Percentiles rank a stretch among this genome's conserved stretches.
These are phyloP conservation scores for Characodon lateralis DNA, from an alignment of 2,797 vertebrate species.

Conservation along the genomic window DNA sequence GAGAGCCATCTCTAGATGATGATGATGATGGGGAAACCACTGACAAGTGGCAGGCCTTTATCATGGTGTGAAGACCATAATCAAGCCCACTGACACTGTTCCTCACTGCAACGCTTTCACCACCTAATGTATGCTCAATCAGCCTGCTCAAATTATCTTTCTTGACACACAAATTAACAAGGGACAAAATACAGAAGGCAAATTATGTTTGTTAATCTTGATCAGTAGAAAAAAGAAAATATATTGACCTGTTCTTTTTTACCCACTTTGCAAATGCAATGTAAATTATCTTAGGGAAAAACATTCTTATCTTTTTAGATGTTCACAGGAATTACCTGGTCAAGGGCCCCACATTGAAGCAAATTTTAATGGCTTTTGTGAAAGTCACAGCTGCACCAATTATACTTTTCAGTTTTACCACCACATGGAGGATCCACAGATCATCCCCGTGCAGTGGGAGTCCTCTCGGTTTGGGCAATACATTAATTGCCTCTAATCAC, in stretches of 20 bases:
- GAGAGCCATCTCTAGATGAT: background rate
- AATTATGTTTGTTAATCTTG: background rate
- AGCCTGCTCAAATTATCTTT: background rate
- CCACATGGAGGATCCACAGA: background rate
- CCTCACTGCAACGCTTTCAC: background rate
- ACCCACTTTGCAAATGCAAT: background rate
- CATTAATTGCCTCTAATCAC: background rate
- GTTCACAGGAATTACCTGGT: background rate
- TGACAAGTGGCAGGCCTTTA: background rate
- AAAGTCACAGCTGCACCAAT: background rate
- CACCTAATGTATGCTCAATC: background rate
- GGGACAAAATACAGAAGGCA: background rate
- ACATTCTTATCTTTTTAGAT: background rate
- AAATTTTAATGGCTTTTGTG: background rate
- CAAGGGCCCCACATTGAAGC: background rate
- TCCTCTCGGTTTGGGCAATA: background rate
- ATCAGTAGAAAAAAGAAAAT: background rate
- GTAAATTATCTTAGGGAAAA: background rate
- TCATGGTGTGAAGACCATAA: background rate
- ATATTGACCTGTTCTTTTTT: background rate
- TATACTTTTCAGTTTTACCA: background rate
- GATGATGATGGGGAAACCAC: background rate
- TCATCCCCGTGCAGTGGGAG: background rate
- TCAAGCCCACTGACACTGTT: background rate
- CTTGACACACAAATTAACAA: background rate